These are phyloP conservation scores for Dicranocentrus wangi DNA, from an alignment of 2,888 invertebrate genomes.

Conservation along the genomic window DNA sequence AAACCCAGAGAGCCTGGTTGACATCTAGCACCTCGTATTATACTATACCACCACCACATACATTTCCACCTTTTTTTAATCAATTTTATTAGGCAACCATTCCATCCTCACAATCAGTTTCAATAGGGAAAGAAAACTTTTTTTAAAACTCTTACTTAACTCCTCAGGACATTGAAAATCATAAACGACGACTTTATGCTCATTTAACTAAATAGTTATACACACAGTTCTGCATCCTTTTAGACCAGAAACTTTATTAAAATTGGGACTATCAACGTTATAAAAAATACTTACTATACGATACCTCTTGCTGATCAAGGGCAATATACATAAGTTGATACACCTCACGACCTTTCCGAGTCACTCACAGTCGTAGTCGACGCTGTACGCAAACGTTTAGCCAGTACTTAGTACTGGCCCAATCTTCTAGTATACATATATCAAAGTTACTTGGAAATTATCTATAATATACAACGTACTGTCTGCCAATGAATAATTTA, in stretches of 20 bases:
- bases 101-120: slow-evolving; percentile 21
- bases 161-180: not conserved
- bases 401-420: no score
- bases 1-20: no score
- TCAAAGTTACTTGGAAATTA: no score
- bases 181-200: slow-evolving; percentile 10
- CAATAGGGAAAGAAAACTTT: not conserved
- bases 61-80: slow-evolving; percentile 38
- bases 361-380: no score
- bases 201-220: slow-evolving; percentile 7
- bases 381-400: no score
- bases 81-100: slow-evolving; percentile 38
- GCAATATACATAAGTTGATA: not conserved
- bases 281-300: not conserved
- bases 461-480: no score
- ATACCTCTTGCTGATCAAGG: not conserved
- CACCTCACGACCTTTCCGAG: no score
- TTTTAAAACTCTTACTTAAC: not conserved
- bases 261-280: not conserved
- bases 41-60: not conserved
- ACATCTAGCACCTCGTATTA: slow-evolving; percentile 5
- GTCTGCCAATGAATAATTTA: no score
- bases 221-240: not conserved
- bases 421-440: no score
- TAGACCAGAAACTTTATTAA: no score